phyloP scores from a whole-genome alignment of 2,797 vertebrate species.

The Mareca penelope region DNA sequence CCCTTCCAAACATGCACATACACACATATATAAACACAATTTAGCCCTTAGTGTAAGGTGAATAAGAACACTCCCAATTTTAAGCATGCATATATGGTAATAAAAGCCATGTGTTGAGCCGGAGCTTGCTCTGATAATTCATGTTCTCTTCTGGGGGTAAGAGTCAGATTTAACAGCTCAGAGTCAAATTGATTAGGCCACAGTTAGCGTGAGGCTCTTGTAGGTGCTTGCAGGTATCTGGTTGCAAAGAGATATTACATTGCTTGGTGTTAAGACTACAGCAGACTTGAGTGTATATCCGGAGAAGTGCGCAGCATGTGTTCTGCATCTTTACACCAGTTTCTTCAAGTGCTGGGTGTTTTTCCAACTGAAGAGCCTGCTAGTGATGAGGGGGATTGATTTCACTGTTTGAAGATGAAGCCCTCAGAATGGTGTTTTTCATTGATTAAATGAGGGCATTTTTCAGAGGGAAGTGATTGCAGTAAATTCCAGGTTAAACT shows the following conservation, averaged over 20 bases:
- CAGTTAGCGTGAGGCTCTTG: neutral
- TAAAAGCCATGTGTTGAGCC: too few relatives aligned
- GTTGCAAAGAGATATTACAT: neutral
- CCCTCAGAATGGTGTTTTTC: neutral
- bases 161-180: neutral
- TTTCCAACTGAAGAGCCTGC: constrained; percentile 26
- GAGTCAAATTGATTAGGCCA: neutral
- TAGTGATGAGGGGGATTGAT: constrained; percentile 15
- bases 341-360: constrained; percentile 13
- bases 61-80: neutral
- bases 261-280: neutral
- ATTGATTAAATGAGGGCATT: constrained; percentile 33
- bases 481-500: constrained; percentile 31
- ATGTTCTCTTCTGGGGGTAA: neutral
- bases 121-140: neutral
- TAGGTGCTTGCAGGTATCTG: neutral
- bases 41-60: neutral
- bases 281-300: neutral
- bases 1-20: neutral
- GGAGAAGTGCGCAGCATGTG: neutral
- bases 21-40: fast-evolving
- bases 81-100: neutral
- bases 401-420: constrained; percentile 34
- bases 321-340: constrained; percentile 3
- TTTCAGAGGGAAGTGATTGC: constrained; percentile 36